Percentiles rank a stretch among this genome's conserved stretches.
Evolutionary conservation across 2,113 vertebrate species (phyloP).

Genomic region (Chauna torquata): DNA sequence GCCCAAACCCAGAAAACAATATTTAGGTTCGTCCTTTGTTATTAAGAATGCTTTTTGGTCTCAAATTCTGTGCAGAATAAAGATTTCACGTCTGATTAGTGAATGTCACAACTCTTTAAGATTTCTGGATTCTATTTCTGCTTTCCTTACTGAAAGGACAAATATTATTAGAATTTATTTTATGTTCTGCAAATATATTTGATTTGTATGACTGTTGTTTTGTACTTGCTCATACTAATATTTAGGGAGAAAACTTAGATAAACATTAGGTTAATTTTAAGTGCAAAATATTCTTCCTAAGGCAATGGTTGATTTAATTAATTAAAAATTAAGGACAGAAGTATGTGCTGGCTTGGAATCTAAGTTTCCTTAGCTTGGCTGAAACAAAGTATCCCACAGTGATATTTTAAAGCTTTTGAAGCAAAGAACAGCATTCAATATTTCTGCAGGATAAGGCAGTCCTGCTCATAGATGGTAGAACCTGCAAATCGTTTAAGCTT

Average conservation of each 20-base stretch:
- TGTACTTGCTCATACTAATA: not conserved
- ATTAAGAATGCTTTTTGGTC: not conserved
- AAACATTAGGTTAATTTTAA: not conserved
- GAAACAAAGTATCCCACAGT: not conserved
- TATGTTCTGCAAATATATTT: not conserved
- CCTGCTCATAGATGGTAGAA: not conserved
- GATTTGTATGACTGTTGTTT: not conserved
- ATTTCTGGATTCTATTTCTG: not conserved
- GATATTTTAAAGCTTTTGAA: not conserved
- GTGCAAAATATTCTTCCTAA: not conserved
- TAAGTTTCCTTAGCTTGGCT: not conserved
- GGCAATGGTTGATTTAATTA: not conserved
- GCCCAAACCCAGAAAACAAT: not conserved
- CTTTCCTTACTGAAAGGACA: not conserved
- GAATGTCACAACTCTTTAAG: not conserved
- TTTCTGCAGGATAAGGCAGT: not conserved
- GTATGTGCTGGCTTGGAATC: not conserved
- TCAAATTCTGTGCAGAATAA: not conserved
- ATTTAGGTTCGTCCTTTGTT: not conserved
- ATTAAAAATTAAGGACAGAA: not conserved
- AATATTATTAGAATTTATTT: not conserved
- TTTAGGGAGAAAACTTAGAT: not conserved
- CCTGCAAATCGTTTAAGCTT: not conserved
- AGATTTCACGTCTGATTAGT: not conserved
- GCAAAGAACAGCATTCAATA: not conserved